phyloP scores from a whole-genome alignment of 92 coral and sea anemone genomes.

The Desmophyllum pertusum region DNA sequence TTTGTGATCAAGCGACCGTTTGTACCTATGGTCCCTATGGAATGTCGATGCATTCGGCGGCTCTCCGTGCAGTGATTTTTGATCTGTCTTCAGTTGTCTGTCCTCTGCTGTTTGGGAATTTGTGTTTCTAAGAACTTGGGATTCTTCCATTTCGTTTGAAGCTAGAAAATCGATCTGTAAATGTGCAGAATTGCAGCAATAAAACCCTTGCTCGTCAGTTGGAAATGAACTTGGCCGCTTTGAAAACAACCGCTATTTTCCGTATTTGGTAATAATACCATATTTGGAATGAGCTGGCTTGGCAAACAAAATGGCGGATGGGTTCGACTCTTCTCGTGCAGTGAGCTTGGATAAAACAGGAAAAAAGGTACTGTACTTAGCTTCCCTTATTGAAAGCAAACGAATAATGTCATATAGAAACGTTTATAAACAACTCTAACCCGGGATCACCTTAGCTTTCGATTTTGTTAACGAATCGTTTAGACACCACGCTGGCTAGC shows the following conservation, averaged over 20 bases:
- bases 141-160: constrained; percentile 13
- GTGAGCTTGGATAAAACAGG: constrained; percentile 2
- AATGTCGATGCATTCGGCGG: constrained; percentile 2
- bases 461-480: background rate
- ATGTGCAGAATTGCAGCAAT: background rate
- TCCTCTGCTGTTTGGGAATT: background rate
- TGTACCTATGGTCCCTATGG: background rate
- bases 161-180: background rate
- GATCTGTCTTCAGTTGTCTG: background rate
- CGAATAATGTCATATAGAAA: too few species aligned
- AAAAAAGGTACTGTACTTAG: constrained; percentile 6
- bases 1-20: background rate
- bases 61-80: background rate
- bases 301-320: constrained; percentile 35
- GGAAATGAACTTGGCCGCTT: background rate
- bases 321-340: background rate
- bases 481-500: background rate
- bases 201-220: too few species aligned
- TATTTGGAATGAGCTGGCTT: constrained; percentile 11
- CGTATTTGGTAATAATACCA: constrained; percentile 44
- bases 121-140: background rate
- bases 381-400: background rate
- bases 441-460: background rate
- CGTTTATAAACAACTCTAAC: background rate
- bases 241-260: constrained; percentile 25